These are phyloP conservation scores for Pseudocheirus occidentalis DNA, from an alignment of 2,797 vertebrate genomes.

Conservation along the genomic window DNA sequence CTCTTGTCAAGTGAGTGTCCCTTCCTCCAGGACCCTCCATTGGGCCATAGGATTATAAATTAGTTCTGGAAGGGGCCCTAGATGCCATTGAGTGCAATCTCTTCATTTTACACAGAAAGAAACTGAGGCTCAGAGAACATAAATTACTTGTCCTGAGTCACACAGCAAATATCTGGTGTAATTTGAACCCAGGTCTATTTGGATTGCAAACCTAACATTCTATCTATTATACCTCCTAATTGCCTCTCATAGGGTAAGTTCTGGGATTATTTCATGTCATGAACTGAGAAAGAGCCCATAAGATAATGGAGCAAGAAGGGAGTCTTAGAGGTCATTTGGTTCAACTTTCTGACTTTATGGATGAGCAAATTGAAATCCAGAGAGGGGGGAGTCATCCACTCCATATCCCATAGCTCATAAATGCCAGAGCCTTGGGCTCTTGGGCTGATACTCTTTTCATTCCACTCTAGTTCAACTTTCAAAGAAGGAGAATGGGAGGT, in stretches of 20 bases:
- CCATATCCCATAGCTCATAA: slow-evolving; percentile 25
- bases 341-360: background rate
- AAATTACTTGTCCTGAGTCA: background rate
- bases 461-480: background rate
- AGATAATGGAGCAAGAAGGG: background rate
- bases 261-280: slow-evolving; percentile 1
- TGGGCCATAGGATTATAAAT: background rate
- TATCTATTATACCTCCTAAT: background rate
- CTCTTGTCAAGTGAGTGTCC: background rate
- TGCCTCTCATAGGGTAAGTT: background rate
- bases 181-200: background rate
- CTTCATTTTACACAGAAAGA: background rate
- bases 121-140: background rate
- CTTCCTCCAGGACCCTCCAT: background rate
- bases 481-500: background rate
- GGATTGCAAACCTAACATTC: background rate
- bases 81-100: background rate
- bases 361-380: slow-evolving; percentile 9
- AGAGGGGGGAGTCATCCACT: background rate
- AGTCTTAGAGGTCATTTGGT: background rate
- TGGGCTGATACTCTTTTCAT: background rate
- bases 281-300: background rate
- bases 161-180: background rate
- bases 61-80: background rate
- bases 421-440: background rate